These are phyloP conservation scores for Genyomyrus donnyi DNA, from an alignment of 2,113 vertebrate species.

Conservation along the genomic window DNA sequence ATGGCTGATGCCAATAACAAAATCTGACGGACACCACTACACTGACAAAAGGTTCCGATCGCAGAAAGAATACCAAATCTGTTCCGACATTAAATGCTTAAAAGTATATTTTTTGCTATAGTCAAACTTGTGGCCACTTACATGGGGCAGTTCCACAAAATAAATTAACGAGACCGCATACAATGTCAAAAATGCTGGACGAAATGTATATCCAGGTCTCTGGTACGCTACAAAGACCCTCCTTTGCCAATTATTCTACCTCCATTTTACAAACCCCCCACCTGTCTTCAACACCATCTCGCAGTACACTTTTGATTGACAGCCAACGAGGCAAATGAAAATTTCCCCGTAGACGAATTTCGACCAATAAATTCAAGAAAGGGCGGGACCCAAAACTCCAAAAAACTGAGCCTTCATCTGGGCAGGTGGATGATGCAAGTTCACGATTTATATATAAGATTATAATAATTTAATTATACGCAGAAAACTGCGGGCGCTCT, in stretches of 20 bases:
- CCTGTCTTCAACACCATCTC: background rate
- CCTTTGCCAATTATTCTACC: background rate
- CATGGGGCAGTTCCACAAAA: background rate
- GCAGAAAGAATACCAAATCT: background rate
- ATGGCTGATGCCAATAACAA: too few relatives aligned
- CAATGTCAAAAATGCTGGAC: background rate
- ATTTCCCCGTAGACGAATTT: background rate
- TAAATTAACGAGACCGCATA: background rate
- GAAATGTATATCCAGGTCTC: background rate
- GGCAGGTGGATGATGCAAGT: background rate
- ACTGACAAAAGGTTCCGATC: background rate
- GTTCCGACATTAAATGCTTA: background rate
- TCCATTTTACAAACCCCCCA: constrained; percentile 10
- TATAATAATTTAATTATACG: background rate
- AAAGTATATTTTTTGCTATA: background rate
- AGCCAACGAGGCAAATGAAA: background rate
- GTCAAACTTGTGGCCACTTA: background rate
- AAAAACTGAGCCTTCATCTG: background rate
- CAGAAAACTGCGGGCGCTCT: background rate
- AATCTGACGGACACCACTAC: background rate
- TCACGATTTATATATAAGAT: background rate
- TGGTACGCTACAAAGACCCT: background rate
- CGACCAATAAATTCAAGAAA: background rate
- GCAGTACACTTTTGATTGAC: background rate
- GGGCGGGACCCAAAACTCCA: background rate